Percentiles rank a stretch among this genome's conserved stretches.
Evolutionary conservation across 2,113 vertebrate genomes (phyloP).

Genomic region (Paramormyrops kingsleyae): DNA sequence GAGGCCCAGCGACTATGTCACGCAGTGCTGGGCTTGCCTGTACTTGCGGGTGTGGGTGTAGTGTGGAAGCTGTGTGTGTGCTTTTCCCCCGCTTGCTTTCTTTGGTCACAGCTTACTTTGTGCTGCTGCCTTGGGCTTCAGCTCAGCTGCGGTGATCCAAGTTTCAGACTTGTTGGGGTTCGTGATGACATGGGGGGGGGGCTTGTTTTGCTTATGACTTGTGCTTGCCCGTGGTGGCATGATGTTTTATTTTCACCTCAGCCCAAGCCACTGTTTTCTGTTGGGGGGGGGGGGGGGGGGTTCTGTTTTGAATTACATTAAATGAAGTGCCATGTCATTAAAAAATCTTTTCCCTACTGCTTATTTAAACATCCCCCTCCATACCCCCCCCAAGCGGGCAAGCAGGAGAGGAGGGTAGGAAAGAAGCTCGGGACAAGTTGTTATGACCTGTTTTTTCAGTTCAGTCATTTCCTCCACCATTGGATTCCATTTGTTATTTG

Average conservation of each 20-base stretch:
- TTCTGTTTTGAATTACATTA: background rate
- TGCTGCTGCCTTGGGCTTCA: background rate
- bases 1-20: background rate
- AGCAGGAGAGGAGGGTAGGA: background rate
- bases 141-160: background rate
- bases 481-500: conserved; percentile 31
- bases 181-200: background rate
- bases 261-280: background rate
- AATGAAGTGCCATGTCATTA: background rate
- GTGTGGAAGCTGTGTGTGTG: background rate
- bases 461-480: conserved; percentile 32
- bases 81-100: background rate
- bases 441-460: conserved; percentile 41
- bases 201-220: background rate
- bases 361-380: background rate
- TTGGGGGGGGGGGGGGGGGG: background rate
- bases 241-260: background rate
- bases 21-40: conserved; percentile 15
- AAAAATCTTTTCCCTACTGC: no score
- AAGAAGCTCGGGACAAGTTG: conserved; percentile 41
- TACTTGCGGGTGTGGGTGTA: conserved; percentile 17
- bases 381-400: background rate
- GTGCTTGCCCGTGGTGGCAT: background rate
- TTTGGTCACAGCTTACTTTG: background rate
- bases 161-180: background rate